These are phyloP conservation scores for Pammene aurita DNA, from an alignment of 2,888 invertebrate genomes.

Conservation along the genomic window DNA sequence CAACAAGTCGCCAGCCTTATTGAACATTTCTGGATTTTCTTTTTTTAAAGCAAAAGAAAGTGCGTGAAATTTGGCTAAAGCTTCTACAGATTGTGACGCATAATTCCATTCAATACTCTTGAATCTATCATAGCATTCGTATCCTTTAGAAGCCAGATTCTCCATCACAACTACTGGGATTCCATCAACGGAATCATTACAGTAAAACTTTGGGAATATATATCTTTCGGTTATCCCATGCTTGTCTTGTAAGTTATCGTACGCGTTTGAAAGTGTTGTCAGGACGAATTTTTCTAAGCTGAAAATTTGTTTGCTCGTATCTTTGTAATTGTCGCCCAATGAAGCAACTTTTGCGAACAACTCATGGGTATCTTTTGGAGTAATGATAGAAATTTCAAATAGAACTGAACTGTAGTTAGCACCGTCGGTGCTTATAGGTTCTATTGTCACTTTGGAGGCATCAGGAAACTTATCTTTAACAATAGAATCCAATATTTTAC, in stretches of 20 bases:
- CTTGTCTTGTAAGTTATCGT: constrained; percentile 18
- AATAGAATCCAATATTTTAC: background rate
- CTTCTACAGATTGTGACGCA: constrained; percentile 24
- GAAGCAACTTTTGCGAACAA: constrained; percentile 1
- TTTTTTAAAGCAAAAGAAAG: constrained; percentile 18
- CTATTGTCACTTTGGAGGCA: background rate
- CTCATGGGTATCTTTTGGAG: background rate
- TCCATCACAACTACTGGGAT: constrained; percentile 18
- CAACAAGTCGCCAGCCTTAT: background rate
- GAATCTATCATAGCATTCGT: constrained; percentile 2
- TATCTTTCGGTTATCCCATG: background rate
- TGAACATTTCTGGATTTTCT: constrained; percentile 13
- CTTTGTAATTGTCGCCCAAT: background rate
- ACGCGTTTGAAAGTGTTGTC: background rate
- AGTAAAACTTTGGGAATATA: constrained; percentile 16
- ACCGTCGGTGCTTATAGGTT: background rate
- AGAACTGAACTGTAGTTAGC: background rate
- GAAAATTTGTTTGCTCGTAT: background rate
- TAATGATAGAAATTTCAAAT: background rate
- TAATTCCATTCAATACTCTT: constrained; percentile 20
- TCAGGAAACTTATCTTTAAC: too few species aligned
- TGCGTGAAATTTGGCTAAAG: constrained; percentile 28
- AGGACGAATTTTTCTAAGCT: background rate
- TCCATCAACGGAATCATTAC: background rate
- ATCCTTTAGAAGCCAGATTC: constrained; percentile 28